Conservation (phyloP, 2,888 invertebrate species). For the Keiferia lycopersicella region DNA sequence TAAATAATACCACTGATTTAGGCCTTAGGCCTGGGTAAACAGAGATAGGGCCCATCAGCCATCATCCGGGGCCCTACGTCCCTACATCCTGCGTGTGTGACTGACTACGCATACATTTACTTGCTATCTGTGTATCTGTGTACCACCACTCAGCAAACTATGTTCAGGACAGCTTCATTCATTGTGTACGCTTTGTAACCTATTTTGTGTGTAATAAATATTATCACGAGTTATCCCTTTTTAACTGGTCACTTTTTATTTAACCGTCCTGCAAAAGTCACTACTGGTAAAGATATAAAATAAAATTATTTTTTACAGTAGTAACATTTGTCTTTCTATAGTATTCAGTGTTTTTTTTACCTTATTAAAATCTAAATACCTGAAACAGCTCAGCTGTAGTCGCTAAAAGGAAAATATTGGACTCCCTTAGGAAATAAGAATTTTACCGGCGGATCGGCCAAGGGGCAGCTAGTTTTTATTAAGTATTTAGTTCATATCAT, state of each 20-base stretch:
- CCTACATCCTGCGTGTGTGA: conserved; percentile 44
- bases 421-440: neutral
- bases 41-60: conserved; percentile 48
- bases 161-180: no score
- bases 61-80: neutral
- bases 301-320: neutral
- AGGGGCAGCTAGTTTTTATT: neutral
- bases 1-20: conserved; percentile 24
- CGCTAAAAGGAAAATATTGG: neutral
- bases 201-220: no score
- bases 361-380: no score
- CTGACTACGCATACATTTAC: conserved; percentile 62
- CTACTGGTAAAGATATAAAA: no score
- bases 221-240: no score
- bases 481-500: neutral
- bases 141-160: conserved; percentile 2
- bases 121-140: conserved; percentile 22
- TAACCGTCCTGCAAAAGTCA: no score
- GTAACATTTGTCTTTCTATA: no score
- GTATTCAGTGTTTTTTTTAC: no score
- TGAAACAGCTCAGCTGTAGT: neutral
- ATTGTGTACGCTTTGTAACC: no score
- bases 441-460: neutral
- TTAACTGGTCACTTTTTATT: no score
- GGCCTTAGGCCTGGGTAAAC: conserved; percentile 51